A percentile compares a stretch with the other conserved stretches of the same genome.
Conservation (phyloP, 2,113 vertebrate species). For the Engystomops pustulosus region DNA sequence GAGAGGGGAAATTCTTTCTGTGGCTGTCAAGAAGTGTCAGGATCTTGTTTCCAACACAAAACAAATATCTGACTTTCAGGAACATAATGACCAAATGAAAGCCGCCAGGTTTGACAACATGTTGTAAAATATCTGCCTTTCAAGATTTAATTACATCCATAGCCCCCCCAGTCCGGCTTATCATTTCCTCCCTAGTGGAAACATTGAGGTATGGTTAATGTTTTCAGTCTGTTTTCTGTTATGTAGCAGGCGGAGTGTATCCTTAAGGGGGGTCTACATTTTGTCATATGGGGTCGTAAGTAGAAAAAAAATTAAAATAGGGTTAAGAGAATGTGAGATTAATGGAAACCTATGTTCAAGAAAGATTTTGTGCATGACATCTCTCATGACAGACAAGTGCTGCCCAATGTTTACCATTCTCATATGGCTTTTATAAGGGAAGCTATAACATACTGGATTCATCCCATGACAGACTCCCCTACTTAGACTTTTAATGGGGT, state of each 20-base stretch:
- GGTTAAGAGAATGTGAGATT: too few relatives aligned
- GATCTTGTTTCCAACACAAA: conserved; percentile 50
- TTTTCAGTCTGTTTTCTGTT: conserved; percentile 2
- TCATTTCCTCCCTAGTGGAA: conserved; percentile 33
- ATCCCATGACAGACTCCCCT: too few relatives aligned
- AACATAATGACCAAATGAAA: conserved; percentile 41
- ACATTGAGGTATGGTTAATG: neutral
- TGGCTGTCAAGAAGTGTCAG: conserved; percentile 30
- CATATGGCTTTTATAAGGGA: too few relatives aligned
- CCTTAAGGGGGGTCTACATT: neutral
- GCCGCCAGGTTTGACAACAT: conserved; percentile 19
- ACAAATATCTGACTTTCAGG: conserved; percentile 26
- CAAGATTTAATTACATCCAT: conserved; percentile 26
- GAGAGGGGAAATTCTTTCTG: conserved; percentile 13
- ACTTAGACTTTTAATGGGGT: too few relatives aligned
- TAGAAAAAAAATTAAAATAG: neutral
- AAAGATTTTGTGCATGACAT: neutral
- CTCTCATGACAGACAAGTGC: neutral
- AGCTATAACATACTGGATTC: too few relatives aligned
- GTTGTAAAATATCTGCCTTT: conserved; percentile 34
- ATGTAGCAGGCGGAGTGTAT: neutral
- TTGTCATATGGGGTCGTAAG: neutral
- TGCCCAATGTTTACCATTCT: neutral
- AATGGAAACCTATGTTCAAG: too few relatives aligned
- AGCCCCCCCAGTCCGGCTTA: conserved; percentile 6